Base-by-base conservation (phyloP, 2,888 invertebrate species). In the Chydorus sphaericus region DNA sequence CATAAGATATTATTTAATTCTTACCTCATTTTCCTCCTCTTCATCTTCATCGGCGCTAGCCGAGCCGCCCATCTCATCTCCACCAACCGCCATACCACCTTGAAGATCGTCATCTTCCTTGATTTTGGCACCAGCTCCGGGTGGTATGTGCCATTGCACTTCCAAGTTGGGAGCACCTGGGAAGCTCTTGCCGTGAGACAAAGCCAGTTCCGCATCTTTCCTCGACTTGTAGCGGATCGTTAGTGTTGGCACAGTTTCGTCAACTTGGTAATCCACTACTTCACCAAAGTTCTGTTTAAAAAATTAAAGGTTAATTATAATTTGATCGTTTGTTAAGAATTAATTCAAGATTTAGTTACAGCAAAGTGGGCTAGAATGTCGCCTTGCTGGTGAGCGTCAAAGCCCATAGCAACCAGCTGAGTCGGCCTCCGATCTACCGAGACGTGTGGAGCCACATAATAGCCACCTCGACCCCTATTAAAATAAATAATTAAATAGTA, bases 351-450 rank as follows among this genome's bases (percentile, higher is more conserved):
- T 10, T 39, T 14, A 2, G 78, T 77, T 71, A 92, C 92, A 69
- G 84, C 79, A 69, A 93, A 89, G 70, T 92, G 92, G 8, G 78
- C 75, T 58, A 88, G 69, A 37, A 93, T 77, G 36, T 83, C 80
- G 29, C 85, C 83, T 61, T 86, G 78, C 63, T 91, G 91, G 60
- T 88, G 87, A 11, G 78, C 76, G 64, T 84, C 83, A 71, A 91
- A 92, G 16, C 92, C 92, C 5, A 87, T 85, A 51, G 94, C 82
- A 59, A 89, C 77, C 57, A 94, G 74, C 59, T 87, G 82, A 3
- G 86, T 83, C 1, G 93, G 90, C 57, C 93, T 73, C 62, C 91
- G 85, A 73, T 94, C 93, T 37, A 89, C 81, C 11, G 84, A 77
- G 55, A 80, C 78, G 59, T 76, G 76, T 50, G 74, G 73, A 61